Evolutionary conservation across 2,113 vertebrate genomes (phyloP), one percentile per base, ranked within the genome.

Genomic region (Heterotilapia buettikoferi): DNA sequence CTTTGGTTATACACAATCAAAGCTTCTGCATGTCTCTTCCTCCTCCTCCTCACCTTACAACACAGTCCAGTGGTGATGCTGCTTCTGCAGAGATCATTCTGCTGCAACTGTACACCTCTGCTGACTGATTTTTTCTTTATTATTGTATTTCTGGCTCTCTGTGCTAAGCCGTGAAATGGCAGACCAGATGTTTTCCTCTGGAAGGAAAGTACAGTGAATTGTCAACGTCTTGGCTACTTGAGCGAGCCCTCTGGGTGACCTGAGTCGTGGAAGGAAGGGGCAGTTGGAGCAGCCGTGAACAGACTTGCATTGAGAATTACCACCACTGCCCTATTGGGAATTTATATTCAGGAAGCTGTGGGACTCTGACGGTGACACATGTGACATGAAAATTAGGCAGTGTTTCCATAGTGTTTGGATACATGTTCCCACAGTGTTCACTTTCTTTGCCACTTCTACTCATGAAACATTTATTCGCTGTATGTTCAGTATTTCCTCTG

Each of bases 121-220:
- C 89, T 79, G 40, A 85, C 83, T 63, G 26, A 0, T n/a, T 66
- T 63, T 79, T 31, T 89, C 84, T 73, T 73, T 40, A 0, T 90
- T 91, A 86, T 86, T 83, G 18, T 89, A 84, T 85, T 79, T 71
- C 80, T 86, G 80, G 81, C 63, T 63, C 21, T 84, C 21, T 47
- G 11, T 59, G 38, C 84, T 80, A 45, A 45, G 26, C 56, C 11
- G 66, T 66, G 61, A 91, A 89, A 90, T 80, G 88, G 52, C 86
- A 68, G 45, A 86, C 89, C 93, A 93, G 88, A 89, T 93, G 89
- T 91, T 92, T 93, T 88, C 85, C 80, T 80, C 36, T 87, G 38
- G 83, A 86, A 52, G 29, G 50, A 84, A 86, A 86, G 59, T 33
- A 63, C 8, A 24, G 76, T 57, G 82, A 82, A 79, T 80, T 84